Evolutionary conservation across 2,797 vertebrate genomes (phyloP).

Genomic region (Galagoides demidoff): DNA sequence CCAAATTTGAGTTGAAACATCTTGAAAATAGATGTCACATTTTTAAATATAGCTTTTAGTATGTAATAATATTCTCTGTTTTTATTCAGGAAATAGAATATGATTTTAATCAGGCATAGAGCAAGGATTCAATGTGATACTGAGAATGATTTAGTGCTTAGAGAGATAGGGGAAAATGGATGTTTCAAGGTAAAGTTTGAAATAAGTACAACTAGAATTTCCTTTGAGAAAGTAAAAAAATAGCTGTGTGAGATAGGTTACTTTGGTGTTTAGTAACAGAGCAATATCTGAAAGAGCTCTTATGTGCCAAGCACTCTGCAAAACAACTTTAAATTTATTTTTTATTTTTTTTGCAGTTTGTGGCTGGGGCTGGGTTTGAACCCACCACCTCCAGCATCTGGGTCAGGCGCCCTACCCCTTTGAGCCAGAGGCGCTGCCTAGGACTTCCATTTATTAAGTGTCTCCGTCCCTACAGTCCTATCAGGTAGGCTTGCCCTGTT

Average conservation of each 20-base stretch:
- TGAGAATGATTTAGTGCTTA: not conserved
- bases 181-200: not conserved
- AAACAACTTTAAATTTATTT: too few species aligned
- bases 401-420: too few species aligned
- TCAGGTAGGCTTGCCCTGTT: not conserved
- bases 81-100: not conserved
- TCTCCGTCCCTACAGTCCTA: not conserved
- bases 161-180: not conserved
- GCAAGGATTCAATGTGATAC: not conserved
- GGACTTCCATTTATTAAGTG: not conserved
- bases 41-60: not conserved
- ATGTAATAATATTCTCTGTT: not conserved
- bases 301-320: not conserved
- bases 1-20: not conserved
- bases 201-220: not conserved
- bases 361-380: too few species aligned
- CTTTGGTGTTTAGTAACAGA: not conserved
- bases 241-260: not conserved
- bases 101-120: not conserved
- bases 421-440: not conserved
- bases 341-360: too few species aligned
- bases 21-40: not conserved
- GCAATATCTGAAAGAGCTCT: not conserved
- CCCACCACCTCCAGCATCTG: too few species aligned
- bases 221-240: not conserved